These are phyloP conservation scores for Caenorhabditis imperialis DNA, from an alignment of 2,888 invertebrate genomes.

Conservation along the genomic window DNA sequence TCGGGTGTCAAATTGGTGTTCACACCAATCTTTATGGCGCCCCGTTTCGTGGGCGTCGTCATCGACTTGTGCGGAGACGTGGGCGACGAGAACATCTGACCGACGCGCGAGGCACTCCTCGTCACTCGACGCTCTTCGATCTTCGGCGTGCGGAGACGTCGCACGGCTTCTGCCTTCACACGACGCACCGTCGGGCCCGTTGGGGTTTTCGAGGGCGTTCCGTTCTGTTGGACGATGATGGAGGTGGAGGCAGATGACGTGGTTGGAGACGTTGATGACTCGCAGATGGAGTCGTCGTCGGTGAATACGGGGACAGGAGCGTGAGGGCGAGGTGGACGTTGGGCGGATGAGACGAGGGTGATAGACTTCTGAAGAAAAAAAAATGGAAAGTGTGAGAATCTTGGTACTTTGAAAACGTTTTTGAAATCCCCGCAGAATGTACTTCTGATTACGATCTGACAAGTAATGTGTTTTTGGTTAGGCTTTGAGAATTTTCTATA, in stretches of 20 bases:
- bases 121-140: background rate
- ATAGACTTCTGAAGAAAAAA: constrained; percentile 7
- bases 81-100: background rate
- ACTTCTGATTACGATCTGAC: too few species aligned
- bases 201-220: constrained; percentile 13
- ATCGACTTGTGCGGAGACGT: constrained; percentile 13
- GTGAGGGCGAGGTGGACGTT: constrained; percentile 23
- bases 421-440: too few species aligned
- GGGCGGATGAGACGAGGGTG: background rate
- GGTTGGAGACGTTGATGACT: background rate
- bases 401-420: too few species aligned
- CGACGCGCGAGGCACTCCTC: constrained; percentile 6
- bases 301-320: constrained; percentile 30
- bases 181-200: constrained; percentile 15
- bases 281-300: background rate
- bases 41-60: constrained; percentile 8
- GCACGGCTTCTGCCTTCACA: constrained; percentile 39
- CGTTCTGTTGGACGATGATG: background rate
- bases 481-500: too few species aligned
- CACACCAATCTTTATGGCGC: constrained; percentile 6
- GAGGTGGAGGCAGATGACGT: background rate
- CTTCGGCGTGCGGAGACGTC: constrained; percentile 40
- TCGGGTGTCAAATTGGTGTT: constrained; percentile 5
- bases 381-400: too few species aligned
- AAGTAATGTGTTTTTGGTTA: too few species aligned